Percentiles rank a stretch among this genome's conserved stretches.
Conservation (phyloP, 2,888 invertebrate genomes). For the Ashinkailepas kermadecensis region DNA sequence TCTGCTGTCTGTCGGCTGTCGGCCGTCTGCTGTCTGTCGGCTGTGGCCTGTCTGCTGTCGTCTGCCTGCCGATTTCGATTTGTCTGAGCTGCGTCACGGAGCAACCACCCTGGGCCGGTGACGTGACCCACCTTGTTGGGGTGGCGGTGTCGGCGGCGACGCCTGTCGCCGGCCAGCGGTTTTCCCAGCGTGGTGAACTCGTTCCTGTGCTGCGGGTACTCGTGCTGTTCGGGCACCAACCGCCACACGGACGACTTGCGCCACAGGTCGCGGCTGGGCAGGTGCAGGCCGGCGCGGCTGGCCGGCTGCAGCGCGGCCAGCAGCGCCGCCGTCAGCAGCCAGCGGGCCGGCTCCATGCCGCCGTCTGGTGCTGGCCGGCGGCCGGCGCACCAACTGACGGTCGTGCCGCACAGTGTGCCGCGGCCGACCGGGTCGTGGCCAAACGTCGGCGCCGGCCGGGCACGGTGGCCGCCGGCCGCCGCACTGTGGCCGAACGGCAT, state of each 20-base stretch:
- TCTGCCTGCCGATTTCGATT: no score
- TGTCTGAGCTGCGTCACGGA: no score
- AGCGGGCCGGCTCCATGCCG: background rate
- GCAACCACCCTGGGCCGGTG: no score
- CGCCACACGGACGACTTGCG: slow-evolving; percentile 21
- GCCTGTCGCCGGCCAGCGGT: background rate
- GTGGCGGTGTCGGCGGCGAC: background rate
- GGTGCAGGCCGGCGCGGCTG: background rate
- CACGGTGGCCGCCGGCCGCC: no score
- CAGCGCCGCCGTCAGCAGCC: background rate
- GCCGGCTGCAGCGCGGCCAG: background rate
- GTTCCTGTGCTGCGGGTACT: slow-evolving; percentile 22
- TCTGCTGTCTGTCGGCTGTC: no score
- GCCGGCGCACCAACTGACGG: background rate
- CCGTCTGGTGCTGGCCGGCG: background rate
- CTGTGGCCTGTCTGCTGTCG: no score
- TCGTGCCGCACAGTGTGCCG: background rate
- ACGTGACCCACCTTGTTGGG: background rate
- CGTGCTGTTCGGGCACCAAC: slow-evolving; percentile 6
- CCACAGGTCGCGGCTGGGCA: slow-evolving; percentile 21
- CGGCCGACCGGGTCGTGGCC: background rate
- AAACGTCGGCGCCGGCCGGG: background rate
- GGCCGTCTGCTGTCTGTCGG: no score
- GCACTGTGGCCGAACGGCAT: no score
- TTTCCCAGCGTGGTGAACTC: slow-evolving; percentile 21